Evolutionary conservation across 2,888 invertebrate genomes (phyloP).

Genomic region (Pandemis cinnamomeana): DNA sequence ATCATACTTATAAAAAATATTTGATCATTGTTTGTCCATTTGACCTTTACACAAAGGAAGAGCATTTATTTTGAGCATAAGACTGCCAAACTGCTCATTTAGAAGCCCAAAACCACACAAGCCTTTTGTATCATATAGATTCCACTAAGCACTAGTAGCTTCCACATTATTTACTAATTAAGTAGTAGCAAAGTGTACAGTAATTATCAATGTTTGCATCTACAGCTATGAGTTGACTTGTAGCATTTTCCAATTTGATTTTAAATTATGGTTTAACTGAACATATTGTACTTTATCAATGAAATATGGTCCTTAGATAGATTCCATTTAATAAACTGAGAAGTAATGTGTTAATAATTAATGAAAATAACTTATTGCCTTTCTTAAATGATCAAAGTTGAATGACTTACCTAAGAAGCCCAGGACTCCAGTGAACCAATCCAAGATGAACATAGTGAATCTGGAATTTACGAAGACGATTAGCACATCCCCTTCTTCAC

Average conservation of each 20-base stretch:
- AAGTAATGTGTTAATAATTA: not conserved
- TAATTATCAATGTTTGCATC: not conserved
- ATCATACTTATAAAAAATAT: not conserved
- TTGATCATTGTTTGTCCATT: not conserved
- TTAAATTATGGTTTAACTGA: not conserved
- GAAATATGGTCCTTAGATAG: not conserved
- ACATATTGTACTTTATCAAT: not conserved
- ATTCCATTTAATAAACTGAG: not conserved
- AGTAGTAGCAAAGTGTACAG: not conserved
- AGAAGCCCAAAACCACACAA: not conserved
- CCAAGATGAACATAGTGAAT: slow-evolving; percentile 95
- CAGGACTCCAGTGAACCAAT: slow-evolving; percentile 97
- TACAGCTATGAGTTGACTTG: not conserved
- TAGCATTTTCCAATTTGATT: not conserved
- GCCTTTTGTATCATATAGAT: not conserved
- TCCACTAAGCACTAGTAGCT: not conserved
- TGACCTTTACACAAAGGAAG: not conserved
- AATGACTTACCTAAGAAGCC: slow-evolving; percentile 92
- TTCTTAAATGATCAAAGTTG: not conserved
- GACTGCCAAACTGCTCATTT: not conserved
- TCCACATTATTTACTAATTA: not conserved
- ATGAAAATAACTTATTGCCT: not conserved
- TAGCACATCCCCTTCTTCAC: slow-evolving; percentile 58
- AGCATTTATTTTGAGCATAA: not conserved
- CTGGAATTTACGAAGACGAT: slow-evolving; percentile 60